Percentiles rank a stretch among this genome's conserved stretches.
phyloP scores from a whole-genome alignment of 2,113 vertebrate genomes.

The Megaceryle torquata region DNA sequence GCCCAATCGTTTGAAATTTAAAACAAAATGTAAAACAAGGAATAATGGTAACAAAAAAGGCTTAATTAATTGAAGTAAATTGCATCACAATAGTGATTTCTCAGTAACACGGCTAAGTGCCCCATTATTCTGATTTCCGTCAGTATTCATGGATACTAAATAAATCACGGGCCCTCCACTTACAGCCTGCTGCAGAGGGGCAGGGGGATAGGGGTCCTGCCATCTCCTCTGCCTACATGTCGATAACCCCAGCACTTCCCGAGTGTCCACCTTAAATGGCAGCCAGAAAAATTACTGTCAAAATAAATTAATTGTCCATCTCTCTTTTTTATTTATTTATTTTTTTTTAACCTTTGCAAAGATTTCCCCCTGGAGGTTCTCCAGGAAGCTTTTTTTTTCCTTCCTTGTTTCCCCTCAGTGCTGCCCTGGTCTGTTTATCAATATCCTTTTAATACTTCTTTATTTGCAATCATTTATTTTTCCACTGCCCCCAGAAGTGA shows the following conservation, averaged over 20 bases:
- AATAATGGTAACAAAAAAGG: constrained; percentile 67
- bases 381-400: not conserved
- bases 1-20: constrained; percentile 47
- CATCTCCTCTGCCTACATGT: not conserved
- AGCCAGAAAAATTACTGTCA: not conserved
- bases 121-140: constrained; percentile 69
- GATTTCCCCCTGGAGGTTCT: constrained; percentile 17
- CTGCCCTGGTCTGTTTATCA: constrained; percentile 5
- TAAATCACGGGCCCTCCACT: constrained; percentile 50
- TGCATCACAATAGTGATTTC: constrained; percentile 71
- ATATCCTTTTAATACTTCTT: not conserved
- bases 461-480: not conserved
- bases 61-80: constrained; percentile 69
- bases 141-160: constrained; percentile 59
- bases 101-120: constrained; percentile 67
- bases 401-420: not conserved
- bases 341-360: not conserved
- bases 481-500: not conserved
- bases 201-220: constrained; percentile 44
- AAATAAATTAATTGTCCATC: not conserved
- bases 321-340: not conserved
- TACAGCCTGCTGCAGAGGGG: constrained; percentile 7
- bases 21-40: constrained; percentile 72
- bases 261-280: not conserved
- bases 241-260: constrained; percentile 29